Percentiles rank a stretch among this genome's conserved stretches.
Evolutionary conservation across 2,888 invertebrate genomes (phyloP).

Genomic region (Leucophenga montana): DNA sequence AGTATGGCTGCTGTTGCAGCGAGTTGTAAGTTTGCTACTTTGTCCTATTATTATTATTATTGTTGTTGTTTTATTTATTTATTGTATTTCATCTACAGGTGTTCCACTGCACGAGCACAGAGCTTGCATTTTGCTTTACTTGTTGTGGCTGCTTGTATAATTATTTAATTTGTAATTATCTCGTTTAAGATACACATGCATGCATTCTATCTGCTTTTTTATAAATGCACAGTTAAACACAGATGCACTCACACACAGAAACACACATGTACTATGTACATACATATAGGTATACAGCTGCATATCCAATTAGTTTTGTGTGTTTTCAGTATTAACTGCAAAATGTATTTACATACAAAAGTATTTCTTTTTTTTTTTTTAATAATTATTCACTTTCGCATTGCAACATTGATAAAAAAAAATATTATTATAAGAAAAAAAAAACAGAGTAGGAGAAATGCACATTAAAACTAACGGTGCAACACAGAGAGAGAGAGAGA

Average conservation of each 20-base stretch:
- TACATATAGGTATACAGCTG: slow-evolving; percentile 19
- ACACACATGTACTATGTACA: slow-evolving; percentile 25
- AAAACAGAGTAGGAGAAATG: too few species aligned
- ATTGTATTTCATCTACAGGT: slow-evolving; percentile 59
- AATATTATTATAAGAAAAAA: too few species aligned
- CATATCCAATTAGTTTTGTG: slow-evolving; percentile 12
- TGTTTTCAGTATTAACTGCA: slow-evolving; percentile 1
- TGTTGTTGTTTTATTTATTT: slow-evolving; percentile 50
- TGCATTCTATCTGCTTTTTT: neutral
- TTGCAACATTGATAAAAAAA: neutral
- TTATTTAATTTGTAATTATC: slow-evolving; percentile 64
- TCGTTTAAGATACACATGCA: slow-evolving; percentile 2
- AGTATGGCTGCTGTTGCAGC: slow-evolving; percentile 16
- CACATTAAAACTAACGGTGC: too few species aligned
- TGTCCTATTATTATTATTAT: neutral
- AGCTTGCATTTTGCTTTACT: neutral
- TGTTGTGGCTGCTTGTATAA: slow-evolving; percentile 58
- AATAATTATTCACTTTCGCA: slow-evolving; percentile 2
- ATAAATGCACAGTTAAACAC: slow-evolving; percentile 32
- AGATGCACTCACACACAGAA: slow-evolving; percentile 35
- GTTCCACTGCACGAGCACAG: slow-evolving; percentile 59
- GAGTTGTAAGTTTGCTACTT: neutral
- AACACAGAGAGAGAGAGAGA: too few species aligned
- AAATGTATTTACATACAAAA: neutral
- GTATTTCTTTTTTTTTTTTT: slow-evolving; percentile 1